Conservation (phyloP, 2,888 invertebrate species). For the Drosophila pegasa region DNA sequence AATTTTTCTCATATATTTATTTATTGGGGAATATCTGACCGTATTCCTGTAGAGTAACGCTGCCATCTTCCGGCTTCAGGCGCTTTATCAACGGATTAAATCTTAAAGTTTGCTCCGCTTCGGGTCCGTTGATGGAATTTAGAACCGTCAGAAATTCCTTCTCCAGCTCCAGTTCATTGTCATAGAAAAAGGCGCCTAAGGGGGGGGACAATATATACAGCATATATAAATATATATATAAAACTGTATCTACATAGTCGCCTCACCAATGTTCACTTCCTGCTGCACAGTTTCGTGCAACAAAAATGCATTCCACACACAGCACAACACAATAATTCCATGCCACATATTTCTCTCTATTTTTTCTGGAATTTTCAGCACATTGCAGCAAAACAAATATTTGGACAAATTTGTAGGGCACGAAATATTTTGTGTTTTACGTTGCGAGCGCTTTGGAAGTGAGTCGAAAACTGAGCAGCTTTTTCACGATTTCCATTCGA, state of each 20-base stretch:
- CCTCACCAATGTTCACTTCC: slow-evolving; percentile 77
- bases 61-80: slow-evolving; percentile 69
- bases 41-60: slow-evolving; percentile 78
- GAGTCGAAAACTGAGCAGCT: slow-evolving; percentile 42
- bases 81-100: slow-evolving; percentile 78
- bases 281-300: slow-evolving; percentile 57
- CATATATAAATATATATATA: neutral
- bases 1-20: slow-evolving; percentile 9
- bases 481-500: slow-evolving; percentile 17
- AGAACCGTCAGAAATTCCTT: slow-evolving; percentile 87
- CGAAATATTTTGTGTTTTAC: slow-evolving; percentile 43
- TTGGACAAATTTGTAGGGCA: slow-evolving; percentile 23
- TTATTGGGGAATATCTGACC: slow-evolving; percentile 45
- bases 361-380: slow-evolving; percentile 38
- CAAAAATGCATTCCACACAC: slow-evolving; percentile 62
- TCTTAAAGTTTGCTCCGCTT: slow-evolving; percentile 75
- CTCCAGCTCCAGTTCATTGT: slow-evolving; percentile 86
- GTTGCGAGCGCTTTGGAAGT: slow-evolving; percentile 14
- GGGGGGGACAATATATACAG: neutral
- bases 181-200: slow-evolving; percentile 86
- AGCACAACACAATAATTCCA: slow-evolving; percentile 47
- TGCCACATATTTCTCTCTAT: slow-evolving; percentile 55
- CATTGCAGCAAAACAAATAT: slow-evolving; percentile 22
- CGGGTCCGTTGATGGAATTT: slow-evolving; percentile 82
- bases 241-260: neutral